Percentiles rank a stretch among this genome's conserved stretches.
Evolutionary conservation across 2,797 vertebrate genomes (phyloP).

Genomic region (Pseudomugil tenellus): DNA sequence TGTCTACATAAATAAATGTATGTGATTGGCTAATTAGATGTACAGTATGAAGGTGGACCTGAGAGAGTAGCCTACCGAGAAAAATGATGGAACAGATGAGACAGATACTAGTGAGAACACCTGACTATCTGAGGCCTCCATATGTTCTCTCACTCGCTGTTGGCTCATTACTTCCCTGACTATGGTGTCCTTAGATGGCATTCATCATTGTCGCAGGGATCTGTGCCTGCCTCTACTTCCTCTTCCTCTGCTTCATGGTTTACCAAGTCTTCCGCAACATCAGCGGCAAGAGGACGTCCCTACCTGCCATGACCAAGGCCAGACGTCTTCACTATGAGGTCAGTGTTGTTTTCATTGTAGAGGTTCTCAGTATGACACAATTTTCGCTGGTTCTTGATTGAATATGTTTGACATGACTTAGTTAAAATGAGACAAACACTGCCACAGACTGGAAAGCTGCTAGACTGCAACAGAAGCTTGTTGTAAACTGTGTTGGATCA

Average conservation of each 20-base stretch:
- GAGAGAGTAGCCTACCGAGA: neutral
- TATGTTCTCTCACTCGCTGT: neutral
- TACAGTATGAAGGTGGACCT: too few relatives aligned
- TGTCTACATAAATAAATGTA: too few relatives aligned
- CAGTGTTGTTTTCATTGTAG: too few relatives aligned
- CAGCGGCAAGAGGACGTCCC: constrained; percentile 90
- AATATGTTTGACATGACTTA: too few relatives aligned
- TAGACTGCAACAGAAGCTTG: too few relatives aligned
- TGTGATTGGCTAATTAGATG: too few relatives aligned
- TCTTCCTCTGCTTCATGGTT: constrained; percentile 98
- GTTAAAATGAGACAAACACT: too few relatives aligned
- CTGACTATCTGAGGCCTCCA: neutral
- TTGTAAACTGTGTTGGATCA: too few relatives aligned
- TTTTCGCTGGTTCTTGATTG: too few relatives aligned
- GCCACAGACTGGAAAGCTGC: too few relatives aligned
- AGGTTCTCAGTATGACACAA: too few relatives aligned
- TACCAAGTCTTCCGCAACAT: constrained; percentile 98
- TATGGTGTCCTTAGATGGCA: constrained; percentile 87
- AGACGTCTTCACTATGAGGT: constrained; percentile 96
- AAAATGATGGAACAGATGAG: neutral
- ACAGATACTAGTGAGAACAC: neutral
- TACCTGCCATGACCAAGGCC: constrained; percentile 95
- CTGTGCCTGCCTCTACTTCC: constrained; percentile 97
- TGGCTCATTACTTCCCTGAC: constrained; percentile 75
- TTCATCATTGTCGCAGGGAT: constrained; percentile 98